Evolutionary conservation across 2,888 invertebrate species (phyloP), one percentile per base, ranked within the genome.

Genomic region (Tanytarsus gracilentus): DNA sequence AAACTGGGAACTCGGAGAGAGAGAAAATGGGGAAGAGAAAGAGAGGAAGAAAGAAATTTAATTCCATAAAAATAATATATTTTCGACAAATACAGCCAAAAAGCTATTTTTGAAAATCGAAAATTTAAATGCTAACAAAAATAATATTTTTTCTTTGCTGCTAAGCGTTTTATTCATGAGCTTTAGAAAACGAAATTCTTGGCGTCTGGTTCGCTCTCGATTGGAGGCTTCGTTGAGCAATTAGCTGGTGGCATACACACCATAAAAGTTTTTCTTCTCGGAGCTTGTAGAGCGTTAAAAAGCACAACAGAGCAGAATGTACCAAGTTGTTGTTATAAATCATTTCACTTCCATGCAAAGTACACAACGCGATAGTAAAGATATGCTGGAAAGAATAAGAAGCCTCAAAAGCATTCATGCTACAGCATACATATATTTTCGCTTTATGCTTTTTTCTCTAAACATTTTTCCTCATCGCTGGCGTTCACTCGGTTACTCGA

Each of bases 121-220:
- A n/a, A 44, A 21, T 18, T 18, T 44, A 18, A 9, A 44, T 44
- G 23, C 16, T 18, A 18, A 25, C 16, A 40, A 40, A 40, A 40
- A 40, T 16, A 40, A 16, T 40, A 16, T 40, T 40, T 40, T 25
- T 49, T 49, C 9, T n/a, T 33, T 33, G 33, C 14, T 14, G 33
- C 11, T 23, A 44, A 21, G 23, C 23, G 40, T 51, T 51, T 51
- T 30, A 30, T 51, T 30, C 18, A 21, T 21, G 33, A 51, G 23
- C 44, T 49, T 53, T 53, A 53, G 53, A 53, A 53, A 53, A 53
- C 36, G 53, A 53, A 53, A 53, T 53, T 53, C 49, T 27, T 49
- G 26, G 16, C 26, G 30, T n/a, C n/a, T 2, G 14, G 5, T 36
- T 16, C 44, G 11, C 44, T 23, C 21, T 3, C 9, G 33, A 33